phyloP scores from a whole-genome alignment of 1,140 invertebrate species.

The Rhyzopertha dominica region DNA sequence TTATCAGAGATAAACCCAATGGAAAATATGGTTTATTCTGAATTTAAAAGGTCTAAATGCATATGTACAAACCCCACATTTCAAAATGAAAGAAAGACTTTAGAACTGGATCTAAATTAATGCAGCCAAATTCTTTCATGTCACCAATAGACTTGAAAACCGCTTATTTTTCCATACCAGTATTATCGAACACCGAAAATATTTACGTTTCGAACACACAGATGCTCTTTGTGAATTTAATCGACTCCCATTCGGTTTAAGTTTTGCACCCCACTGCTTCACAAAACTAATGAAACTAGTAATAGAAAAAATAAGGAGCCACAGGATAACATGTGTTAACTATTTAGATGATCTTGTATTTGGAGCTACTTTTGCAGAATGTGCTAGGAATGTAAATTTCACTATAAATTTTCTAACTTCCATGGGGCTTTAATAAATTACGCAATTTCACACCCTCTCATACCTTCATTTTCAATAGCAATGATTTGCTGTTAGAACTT shows the following conservation, averaged over 20 bases:
- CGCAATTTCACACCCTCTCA: conserved; percentile 20
- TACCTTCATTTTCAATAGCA: conserved; percentile 22
- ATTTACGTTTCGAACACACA: conserved; percentile 32
- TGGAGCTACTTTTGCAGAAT: conserved; percentile 14
- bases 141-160: conserved; percentile 27
- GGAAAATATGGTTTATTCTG: conserved; percentile 29
- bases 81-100: conserved; percentile 39
- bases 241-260: conserved; percentile 25
- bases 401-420: conserved; percentile 3
- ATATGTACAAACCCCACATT: conserved; percentile 29
- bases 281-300: conserved; percentile 29
- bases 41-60: conserved; percentile 37
- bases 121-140: conserved; percentile 21
- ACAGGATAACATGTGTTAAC: conserved; percentile 23
- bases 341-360: conserved; percentile 36
- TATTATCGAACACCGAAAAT: too few relatives aligned
- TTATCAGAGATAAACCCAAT: conserved; percentile 27
- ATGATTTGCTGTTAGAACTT: conserved; percentile 20
- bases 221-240: conserved; percentile 21
- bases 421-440: conserved; percentile 18
- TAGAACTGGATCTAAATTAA: conserved; percentile 24
- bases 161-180: too few relatives aligned
- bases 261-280: conserved; percentile 21
- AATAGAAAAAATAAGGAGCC: conserved; percentile 10
- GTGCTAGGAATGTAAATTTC: conserved; percentile 3